phyloP scores from a whole-genome alignment of 2,888 invertebrate species.

The Drosophila anomalipes region DNA sequence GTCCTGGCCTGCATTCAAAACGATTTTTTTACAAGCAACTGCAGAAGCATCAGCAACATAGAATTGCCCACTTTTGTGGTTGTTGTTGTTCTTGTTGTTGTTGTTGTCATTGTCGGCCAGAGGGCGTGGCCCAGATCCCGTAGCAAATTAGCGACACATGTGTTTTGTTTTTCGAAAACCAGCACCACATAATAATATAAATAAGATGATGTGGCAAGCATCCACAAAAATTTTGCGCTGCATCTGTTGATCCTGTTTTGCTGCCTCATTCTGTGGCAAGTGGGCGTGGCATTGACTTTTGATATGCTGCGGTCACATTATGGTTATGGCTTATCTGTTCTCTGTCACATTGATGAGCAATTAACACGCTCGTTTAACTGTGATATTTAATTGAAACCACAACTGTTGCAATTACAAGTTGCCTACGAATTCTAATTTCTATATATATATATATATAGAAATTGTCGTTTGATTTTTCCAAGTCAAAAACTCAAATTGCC shows the following conservation, averaged over 20 bases:
- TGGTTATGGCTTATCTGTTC: slow-evolving; percentile 66
- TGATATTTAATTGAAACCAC: slow-evolving; percentile 58
- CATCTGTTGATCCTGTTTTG: slow-evolving; percentile 66
- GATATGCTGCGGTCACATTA: slow-evolving; percentile 53
- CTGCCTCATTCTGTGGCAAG: slow-evolving; percentile 31
- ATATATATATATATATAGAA: background rate
- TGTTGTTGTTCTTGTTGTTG: background rate
- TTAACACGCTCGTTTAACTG: slow-evolving; percentile 69
- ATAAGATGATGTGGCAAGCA: slow-evolving; percentile 1
- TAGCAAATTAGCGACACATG: slow-evolving; percentile 72
- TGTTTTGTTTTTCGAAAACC: slow-evolving; percentile 41
- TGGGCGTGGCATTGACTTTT: slow-evolving; percentile 69
- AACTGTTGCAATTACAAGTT: slow-evolving; percentile 61
- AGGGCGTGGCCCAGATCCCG: slow-evolving; percentile 60
- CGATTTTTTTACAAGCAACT: slow-evolving; percentile 46
- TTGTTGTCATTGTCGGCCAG: slow-evolving; percentile 14
- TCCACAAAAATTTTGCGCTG: slow-evolving; percentile 56
- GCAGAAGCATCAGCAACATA: slow-evolving; percentile 11
- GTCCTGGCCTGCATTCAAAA: slow-evolving; percentile 41
- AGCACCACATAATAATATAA: slow-evolving; percentile 24
- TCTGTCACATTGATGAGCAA: slow-evolving; percentile 61
- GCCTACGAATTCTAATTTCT: background rate
- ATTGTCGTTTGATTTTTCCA: background rate
- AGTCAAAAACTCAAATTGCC: background rate
- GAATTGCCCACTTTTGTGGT: background rate